These are phyloP conservation scores for Heliconius ethilla DNA, from an alignment of 2,888 invertebrate genomes.

Conservation along the genomic window DNA sequence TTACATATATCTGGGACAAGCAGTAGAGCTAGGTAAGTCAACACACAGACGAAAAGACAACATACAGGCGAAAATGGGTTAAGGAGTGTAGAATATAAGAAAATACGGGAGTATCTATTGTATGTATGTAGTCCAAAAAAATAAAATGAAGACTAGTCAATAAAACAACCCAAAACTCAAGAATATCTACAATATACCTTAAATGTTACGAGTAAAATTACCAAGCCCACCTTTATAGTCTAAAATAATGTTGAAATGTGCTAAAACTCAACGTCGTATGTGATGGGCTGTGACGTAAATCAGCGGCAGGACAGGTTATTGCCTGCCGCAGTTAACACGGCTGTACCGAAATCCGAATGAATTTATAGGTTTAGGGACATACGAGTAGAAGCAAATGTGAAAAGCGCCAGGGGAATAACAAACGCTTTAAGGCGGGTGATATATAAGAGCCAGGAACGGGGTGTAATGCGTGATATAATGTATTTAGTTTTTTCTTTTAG, in stretches of 20 bases:
- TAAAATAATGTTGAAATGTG: conserved; percentile 16
- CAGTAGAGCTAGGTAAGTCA: not conserved
- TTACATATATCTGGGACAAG: not conserved
- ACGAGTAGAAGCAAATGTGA: conserved; percentile 31
- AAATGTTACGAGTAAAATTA: not conserved
- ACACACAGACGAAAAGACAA: too few relatives aligned
- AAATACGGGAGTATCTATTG: not conserved
- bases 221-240: not conserved
- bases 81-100: not conserved
- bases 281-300: conserved; percentile 41
- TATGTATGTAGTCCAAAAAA: not conserved
- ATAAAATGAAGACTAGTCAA: not conserved
- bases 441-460: conserved; percentile 15
- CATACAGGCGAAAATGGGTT: not conserved
- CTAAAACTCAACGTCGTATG: conserved; percentile 15
- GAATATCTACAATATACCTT: not conserved
- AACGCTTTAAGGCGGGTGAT: conserved; percentile 34
- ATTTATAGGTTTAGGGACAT: conserved; percentile 39
- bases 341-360: conserved; percentile 36
- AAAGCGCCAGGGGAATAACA: conserved; percentile 34
- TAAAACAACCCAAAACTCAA: not conserved
- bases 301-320: conserved; percentile 41
- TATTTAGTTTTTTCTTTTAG: not conserved
- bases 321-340: conserved; percentile 41
- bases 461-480: conserved; percentile 1